Evolutionary conservation across 2,888 invertebrate species (phyloP).

Genomic region (Sepiola atlantica): DNA sequence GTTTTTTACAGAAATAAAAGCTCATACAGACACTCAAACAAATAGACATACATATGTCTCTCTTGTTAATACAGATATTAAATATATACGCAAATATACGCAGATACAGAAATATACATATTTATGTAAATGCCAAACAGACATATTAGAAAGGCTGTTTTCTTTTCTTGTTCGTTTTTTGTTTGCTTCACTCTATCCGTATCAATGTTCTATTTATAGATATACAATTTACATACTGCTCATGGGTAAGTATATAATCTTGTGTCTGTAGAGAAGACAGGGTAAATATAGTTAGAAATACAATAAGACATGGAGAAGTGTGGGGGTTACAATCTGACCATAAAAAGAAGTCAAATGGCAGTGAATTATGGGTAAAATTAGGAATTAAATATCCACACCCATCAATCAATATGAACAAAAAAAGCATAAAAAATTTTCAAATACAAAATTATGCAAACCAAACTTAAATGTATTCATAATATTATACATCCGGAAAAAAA

Average conservation of each 20-base stretch:
- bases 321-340: neutral
- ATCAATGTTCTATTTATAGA: neutral
- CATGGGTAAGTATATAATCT: neutral
- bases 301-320: neutral
- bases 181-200: neutral
- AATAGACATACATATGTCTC: no score
- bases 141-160: neutral
- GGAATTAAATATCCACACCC: neutral
- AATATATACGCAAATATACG: neutral
- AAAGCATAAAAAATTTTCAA: neutral
- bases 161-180: neutral
- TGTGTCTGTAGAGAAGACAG: neutral
- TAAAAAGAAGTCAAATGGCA: neutral
- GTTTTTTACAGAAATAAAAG: no score
- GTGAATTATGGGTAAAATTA: neutral
- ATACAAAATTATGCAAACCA: neutral
- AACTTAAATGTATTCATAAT: neutral
- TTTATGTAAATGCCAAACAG: neutral
- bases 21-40: no score
- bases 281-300: neutral
- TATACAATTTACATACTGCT: slow-evolving; percentile 6
- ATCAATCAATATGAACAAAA: neutral
- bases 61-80: no score
- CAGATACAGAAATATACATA: neutral
- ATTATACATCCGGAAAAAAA: neutral